Conservation (phyloP, 2,797 vertebrate genomes). For the Sebastes kiyomatsui region DNA sequence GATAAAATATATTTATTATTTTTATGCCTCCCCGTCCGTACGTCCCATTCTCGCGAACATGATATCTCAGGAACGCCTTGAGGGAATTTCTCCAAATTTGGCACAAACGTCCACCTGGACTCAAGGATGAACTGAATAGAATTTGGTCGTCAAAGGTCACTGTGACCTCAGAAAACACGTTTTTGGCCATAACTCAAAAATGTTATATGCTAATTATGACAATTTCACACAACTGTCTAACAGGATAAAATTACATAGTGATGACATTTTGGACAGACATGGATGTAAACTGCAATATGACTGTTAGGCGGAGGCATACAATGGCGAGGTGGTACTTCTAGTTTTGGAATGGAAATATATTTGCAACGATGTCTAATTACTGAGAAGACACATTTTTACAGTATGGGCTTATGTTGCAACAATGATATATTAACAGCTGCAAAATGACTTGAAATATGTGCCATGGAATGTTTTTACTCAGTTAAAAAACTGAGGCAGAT, state of each 20-base stretch:
- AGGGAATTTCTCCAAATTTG: neutral
- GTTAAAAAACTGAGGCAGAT: constrained; percentile 54
- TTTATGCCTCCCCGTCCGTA: neutral
- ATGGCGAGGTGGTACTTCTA: neutral
- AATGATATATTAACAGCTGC: constrained; percentile 6
- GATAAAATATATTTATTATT: neutral
- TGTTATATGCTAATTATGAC: neutral
- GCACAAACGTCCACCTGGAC: neutral
- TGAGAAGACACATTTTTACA: neutral
- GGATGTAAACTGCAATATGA: neutral
- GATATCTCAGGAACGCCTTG: too few relatives aligned
- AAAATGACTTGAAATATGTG: constrained; percentile 62
- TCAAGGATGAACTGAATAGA: neutral
- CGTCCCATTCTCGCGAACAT: too few relatives aligned
- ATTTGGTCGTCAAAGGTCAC: neutral
- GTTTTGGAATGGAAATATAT: constrained; percentile 18
- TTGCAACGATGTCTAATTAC: neutral
- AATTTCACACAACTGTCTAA: neutral
- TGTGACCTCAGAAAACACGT: neutral
- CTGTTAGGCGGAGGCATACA: neutral
- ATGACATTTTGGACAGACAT: neutral
- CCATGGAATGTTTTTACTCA: constrained; percentile 50
- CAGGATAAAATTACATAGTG: neutral
- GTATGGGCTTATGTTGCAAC: neutral
- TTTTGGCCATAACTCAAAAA: neutral